Conservation (phyloP, 2,797 vertebrate genomes). For the Pipistrellus pygmaeus region DNA sequence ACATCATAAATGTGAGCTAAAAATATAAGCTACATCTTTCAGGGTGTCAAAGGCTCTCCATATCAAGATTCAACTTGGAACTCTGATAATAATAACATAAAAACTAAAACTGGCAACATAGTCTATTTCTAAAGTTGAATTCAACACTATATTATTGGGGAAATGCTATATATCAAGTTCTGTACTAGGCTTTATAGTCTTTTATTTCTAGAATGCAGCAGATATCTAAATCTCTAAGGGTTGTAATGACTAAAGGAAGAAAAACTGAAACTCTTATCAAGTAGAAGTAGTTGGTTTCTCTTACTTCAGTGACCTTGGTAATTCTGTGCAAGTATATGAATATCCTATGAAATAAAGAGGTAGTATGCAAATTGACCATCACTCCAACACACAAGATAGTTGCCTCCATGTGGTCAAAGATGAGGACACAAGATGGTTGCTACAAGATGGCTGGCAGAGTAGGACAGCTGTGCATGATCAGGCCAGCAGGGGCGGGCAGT, state of each 20-base stretch:
- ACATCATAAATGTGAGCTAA: constrained; percentile 1
- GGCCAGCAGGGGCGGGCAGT: too few relatives aligned
- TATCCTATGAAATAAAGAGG: too few relatives aligned
- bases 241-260: neutral
- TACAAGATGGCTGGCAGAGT: too few relatives aligned
- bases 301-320: neutral
- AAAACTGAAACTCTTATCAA: neutral
- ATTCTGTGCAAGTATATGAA: neutral
- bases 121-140: neutral
- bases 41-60: neutral
- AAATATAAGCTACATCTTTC: neutral
- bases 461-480: too few relatives aligned
- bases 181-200: neutral
- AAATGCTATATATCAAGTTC: neutral
- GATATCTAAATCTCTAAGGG: neutral
- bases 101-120: neutral
- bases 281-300: neutral
- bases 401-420: too few relatives aligned
- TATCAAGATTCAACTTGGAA: neutral
- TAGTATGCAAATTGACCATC: too few relatives aligned
- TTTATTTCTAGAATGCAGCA: neutral
- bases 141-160: neutral
- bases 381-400: too few relatives aligned
- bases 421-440: too few relatives aligned
- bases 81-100: neutral